phyloP scores from a whole-genome alignment of 2,797 vertebrate genomes.

The Xenopus petersii region DNA sequence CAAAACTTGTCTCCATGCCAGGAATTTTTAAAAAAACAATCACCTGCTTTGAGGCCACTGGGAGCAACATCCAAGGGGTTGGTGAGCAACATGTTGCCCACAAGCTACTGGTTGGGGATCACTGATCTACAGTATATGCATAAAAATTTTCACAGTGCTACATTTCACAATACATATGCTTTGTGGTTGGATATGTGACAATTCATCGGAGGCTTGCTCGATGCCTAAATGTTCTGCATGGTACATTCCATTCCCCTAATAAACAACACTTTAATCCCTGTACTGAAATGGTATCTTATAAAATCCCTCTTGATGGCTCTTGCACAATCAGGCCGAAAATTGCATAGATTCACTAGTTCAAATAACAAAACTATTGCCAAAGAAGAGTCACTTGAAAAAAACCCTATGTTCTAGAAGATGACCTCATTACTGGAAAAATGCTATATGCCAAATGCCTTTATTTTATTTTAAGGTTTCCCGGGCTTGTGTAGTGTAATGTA shows the following conservation, averaged over 20 bases:
- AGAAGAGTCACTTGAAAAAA: background rate
- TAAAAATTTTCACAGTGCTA: too few relatives aligned
- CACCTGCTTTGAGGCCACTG: too few relatives aligned
- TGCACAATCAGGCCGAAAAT: slow-evolving; percentile 24
- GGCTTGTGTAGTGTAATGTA: too few relatives aligned
- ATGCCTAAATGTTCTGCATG: slow-evolving; percentile 3
- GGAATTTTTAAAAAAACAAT: too few relatives aligned
- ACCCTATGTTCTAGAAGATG: background rate
- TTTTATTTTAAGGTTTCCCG: too few relatives aligned
- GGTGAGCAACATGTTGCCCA: too few relatives aligned
- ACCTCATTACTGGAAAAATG: background rate
- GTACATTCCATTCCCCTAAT: slow-evolving; percentile 32
- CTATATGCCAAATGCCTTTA: background rate
- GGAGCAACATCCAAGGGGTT: too few relatives aligned
- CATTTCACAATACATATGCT: too few relatives aligned
- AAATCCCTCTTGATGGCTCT: slow-evolving; percentile 16
- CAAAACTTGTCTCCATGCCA: too few relatives aligned
- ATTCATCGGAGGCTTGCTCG: background rate
- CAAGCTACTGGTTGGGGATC: too few relatives aligned
- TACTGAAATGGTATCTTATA: slow-evolving; percentile 9
- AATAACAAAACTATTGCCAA: background rate
- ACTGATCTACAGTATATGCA: too few relatives aligned
- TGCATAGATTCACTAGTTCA: background rate
- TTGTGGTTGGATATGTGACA: background rate
- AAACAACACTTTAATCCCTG: slow-evolving; percentile 17